phyloP scores from a whole-genome alignment of 2,888 invertebrate genomes.

The Tupiocoris notatus region DNA sequence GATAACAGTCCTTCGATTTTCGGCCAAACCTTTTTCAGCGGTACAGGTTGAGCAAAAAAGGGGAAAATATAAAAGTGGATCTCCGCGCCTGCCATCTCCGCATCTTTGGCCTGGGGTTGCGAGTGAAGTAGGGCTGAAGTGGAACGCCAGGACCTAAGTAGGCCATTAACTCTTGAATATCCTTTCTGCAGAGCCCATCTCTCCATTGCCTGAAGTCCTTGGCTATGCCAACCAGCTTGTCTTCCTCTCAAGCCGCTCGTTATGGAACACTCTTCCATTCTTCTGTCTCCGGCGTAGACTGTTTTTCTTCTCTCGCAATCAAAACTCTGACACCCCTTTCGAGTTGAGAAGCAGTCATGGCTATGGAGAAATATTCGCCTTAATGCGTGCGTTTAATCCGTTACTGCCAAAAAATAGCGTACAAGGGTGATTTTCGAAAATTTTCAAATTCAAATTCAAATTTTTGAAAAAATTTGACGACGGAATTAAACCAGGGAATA shows the following conservation, averaged over 20 bases:
- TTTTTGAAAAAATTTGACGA: too few relatives aligned
- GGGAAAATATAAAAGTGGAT: background rate
- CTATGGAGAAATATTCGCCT: too few relatives aligned
- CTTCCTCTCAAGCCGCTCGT: background rate
- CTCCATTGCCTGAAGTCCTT: background rate
- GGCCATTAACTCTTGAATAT: slow-evolving; percentile 40
- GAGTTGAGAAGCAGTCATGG: too few relatives aligned
- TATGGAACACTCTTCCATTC: background rate
- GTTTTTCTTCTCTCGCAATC: background rate
- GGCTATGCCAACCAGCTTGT: background rate
- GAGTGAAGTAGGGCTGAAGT: background rate
- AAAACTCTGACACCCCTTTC: background rate
- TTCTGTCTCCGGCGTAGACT: background rate
- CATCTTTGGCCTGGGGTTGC: background rate
- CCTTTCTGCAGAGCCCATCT: slow-evolving; percentile 2
- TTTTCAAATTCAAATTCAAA: too few relatives aligned
- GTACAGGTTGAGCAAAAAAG: background rate
- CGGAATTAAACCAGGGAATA: too few relatives aligned
- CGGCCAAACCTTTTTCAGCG: background rate
- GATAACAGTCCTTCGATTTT: background rate
- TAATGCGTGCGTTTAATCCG: too few relatives aligned
- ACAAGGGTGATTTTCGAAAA: too few relatives aligned
- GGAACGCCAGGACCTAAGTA: slow-evolving; percentile 22
- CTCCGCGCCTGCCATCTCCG: background rate
- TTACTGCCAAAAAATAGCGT: too few relatives aligned